phyloP scores from a whole-genome alignment of 2,888 invertebrate species.

The Leucoma salicis region DNA sequence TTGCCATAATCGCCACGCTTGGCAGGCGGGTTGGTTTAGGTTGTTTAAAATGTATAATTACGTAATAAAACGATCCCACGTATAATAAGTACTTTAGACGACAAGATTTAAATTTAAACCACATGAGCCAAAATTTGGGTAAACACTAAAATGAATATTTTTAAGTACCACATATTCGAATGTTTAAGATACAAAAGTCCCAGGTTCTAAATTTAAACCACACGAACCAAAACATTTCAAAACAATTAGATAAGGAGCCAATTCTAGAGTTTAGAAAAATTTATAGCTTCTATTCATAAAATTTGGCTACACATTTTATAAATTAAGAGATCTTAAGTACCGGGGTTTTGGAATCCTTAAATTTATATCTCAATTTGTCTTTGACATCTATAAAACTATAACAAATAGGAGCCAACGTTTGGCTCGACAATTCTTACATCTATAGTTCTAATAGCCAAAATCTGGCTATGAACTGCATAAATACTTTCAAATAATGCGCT shows the following conservation, averaged over 20 bases:
- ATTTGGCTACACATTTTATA: neutral
- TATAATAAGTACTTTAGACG: neutral
- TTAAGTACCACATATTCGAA: neutral
- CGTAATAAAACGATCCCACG: no score
- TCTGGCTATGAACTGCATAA: neutral
- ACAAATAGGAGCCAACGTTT: neutral
- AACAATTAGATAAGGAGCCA: no score
- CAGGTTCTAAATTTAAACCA: no score
- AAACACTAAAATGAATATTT: neutral
- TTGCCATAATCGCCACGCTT: no score
- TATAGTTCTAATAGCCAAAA: neutral
- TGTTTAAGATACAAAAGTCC: neutral
- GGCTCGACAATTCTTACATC: neutral
- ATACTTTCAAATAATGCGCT: slow-evolving; percentile 12
- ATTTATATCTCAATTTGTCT: neutral
- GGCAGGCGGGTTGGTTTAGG: no score
- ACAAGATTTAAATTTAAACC: neutral
- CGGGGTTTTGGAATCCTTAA: no score
- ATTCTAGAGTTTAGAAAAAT: no score
- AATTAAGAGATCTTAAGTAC: neutral
- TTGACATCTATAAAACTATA: neutral
- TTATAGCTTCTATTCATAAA: no score
- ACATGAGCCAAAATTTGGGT: neutral
- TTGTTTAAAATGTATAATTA: no score
- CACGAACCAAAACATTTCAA: no score